Conservation (phyloP, 2,797 vertebrate species). For the Botia kubotai region DNA sequence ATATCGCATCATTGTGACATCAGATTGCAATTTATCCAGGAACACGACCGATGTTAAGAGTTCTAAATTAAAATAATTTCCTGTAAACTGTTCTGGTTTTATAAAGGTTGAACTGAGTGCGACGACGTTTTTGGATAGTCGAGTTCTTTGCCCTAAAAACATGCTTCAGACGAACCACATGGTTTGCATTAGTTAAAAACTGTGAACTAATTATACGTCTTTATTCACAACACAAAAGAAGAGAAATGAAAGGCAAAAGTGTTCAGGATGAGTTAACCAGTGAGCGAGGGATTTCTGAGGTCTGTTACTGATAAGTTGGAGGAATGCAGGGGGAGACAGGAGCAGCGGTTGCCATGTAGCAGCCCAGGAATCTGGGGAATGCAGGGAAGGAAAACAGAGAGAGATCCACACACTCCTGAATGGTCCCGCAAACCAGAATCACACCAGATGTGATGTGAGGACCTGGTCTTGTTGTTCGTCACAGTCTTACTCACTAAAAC, state of each 20-base stretch:
- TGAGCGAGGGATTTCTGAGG: slow-evolving; percentile 36
- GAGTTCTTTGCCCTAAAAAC: slow-evolving; percentile 55
- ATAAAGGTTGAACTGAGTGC: not conserved
- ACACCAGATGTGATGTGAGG: slow-evolving; percentile 8
- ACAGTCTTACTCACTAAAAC: not conserved
- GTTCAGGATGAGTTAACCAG: slow-evolving; percentile 9
- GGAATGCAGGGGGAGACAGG: slow-evolving; percentile 48
- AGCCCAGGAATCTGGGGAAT: slow-evolving; percentile 79
- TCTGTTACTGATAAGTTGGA: slow-evolving; percentile 64
- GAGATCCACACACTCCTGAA: slow-evolving; percentile 33
- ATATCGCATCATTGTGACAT: not conserved
- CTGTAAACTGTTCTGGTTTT: slow-evolving; percentile 5
- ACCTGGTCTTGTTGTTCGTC: not conserved
- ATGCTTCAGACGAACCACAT: slow-evolving; percentile 64
- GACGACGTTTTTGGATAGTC: slow-evolving; percentile 2
- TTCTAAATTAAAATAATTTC: not conserved
- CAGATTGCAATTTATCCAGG: slow-evolving; percentile 12
- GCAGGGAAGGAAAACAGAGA: slow-evolving; percentile 81
- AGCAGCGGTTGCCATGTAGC: slow-evolving; percentile 60
- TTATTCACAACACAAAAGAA: slow-evolving; percentile 66
- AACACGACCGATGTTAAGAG: not conserved
- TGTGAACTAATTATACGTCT: slow-evolving; percentile 75
- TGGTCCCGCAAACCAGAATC: slow-evolving; percentile 16
- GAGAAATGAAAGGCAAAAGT: slow-evolving; percentile 14
- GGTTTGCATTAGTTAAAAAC: slow-evolving; percentile 73